These are phyloP conservation scores for Ispidina lecontei DNA, from an alignment of 2,797 vertebrate species.

Conservation along the genomic window DNA sequence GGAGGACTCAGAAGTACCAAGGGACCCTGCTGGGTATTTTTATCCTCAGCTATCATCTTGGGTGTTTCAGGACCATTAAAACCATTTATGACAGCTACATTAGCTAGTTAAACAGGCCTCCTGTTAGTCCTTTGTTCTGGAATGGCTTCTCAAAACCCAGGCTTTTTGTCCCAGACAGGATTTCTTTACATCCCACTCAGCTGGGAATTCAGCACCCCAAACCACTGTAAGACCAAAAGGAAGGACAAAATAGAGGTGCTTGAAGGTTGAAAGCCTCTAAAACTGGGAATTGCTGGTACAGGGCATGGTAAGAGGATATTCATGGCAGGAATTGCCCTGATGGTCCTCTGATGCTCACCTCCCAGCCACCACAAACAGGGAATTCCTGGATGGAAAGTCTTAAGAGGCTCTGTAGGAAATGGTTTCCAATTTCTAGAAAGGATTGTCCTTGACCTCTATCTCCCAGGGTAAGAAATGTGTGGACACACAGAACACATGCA, in stretches of 20 bases:
- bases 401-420: neutral
- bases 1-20: neutral
- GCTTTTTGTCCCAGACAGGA: neutral
- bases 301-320: neutral
- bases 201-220: neutral
- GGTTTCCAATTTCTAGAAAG: neutral
- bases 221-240: neutral
- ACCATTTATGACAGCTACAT: neutral
- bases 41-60: neutral
- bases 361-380: neutral
- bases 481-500: neutral
- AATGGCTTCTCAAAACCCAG: neutral
- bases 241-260: neutral
- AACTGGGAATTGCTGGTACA: neutral
- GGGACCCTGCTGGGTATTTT: neutral
- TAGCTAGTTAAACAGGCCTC: neutral
- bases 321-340: neutral
- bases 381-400: neutral
- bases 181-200: neutral
- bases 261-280: neutral
- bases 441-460: neutral
- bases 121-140: neutral
- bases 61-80: neutral
- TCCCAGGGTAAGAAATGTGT: neutral
- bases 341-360: neutral